phyloP scores from a whole-genome alignment of 2,888 invertebrate genomes.

The Phyllotreta cruciferae region DNA sequence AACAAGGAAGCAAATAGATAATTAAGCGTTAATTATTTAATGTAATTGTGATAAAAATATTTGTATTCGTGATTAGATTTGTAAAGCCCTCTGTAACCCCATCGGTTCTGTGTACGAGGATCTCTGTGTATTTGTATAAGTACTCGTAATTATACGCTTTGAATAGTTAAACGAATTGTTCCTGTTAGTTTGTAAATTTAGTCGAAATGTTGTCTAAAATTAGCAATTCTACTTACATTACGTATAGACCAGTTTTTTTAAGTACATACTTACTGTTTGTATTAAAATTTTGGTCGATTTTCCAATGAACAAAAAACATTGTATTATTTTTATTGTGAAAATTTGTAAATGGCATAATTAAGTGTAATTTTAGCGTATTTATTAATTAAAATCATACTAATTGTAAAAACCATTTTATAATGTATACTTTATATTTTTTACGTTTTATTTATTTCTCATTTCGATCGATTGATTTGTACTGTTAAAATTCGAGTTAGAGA shows the following conservation, averaged over 20 bases:
- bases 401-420: constrained; percentile 15
- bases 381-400: constrained; percentile 17
- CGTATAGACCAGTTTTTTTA: neutral
- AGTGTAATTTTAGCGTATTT: constrained; percentile 8
- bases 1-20: neutral
- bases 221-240: constrained; percentile 1
- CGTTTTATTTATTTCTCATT: constrained; percentile 17
- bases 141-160: constrained; percentile 24
- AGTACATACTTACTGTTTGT: neutral
- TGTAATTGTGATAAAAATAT: constrained; percentile 4
- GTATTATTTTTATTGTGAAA: neutral
- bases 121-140: constrained; percentile 32
- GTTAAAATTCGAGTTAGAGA: constrained; percentile 6
- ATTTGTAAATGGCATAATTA: constrained; percentile 6
- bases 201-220: constrained; percentile 4
- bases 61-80: neutral
- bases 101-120: constrained; percentile 31
- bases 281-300: neutral
- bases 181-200: constrained; percentile 22
- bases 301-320: constrained; percentile 3
- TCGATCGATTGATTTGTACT: constrained; percentile 9
- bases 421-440: constrained; percentile 13
- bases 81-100: constrained; percentile 2
- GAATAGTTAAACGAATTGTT: constrained; percentile 28
- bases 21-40: neutral